Evolutionary conservation across 2,113 vertebrate genomes (phyloP).

Genomic region (Micronycteris hirsuta): DNA sequence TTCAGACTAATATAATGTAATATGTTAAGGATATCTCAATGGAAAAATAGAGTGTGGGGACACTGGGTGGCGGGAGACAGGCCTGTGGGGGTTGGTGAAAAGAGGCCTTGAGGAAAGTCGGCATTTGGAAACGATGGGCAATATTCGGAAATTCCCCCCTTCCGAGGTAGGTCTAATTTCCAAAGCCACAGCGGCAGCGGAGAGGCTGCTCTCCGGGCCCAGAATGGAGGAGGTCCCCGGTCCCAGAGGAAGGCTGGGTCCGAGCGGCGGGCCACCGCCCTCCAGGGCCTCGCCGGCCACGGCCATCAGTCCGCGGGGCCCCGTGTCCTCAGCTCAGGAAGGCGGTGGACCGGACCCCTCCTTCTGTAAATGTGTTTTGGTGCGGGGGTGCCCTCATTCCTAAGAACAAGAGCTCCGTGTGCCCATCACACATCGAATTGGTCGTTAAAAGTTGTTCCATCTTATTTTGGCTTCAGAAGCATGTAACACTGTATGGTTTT

Average conservation of each 20-base stretch:
- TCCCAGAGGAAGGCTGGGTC: neutral
- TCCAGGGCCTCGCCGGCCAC: neutral
- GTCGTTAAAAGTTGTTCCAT: neutral
- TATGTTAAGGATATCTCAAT: neutral
- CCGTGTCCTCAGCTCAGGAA: neutral
- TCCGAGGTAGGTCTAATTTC: neutral
- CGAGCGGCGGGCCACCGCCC: neutral
- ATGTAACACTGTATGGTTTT: constrained; percentile 43
- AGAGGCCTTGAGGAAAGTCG: neutral
- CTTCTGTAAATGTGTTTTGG: neutral
- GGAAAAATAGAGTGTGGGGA: neutral
- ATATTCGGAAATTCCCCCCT: neutral
- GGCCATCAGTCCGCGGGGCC: neutral
- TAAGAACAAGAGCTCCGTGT: neutral
- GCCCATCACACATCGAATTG: neutral
- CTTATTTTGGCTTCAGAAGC: constrained; percentile 56
- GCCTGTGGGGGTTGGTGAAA: neutral
- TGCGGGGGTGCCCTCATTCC: neutral
- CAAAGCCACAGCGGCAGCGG: neutral
- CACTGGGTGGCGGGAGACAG: neutral
- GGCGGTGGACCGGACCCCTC: neutral
- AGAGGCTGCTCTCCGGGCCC: neutral
- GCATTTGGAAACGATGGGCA: neutral
- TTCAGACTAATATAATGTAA: neutral
- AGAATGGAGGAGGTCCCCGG: neutral